These are phyloP conservation scores for Apis florea DNA, from an alignment of 1,140 invertebrate species.

Conservation along the genomic window DNA sequence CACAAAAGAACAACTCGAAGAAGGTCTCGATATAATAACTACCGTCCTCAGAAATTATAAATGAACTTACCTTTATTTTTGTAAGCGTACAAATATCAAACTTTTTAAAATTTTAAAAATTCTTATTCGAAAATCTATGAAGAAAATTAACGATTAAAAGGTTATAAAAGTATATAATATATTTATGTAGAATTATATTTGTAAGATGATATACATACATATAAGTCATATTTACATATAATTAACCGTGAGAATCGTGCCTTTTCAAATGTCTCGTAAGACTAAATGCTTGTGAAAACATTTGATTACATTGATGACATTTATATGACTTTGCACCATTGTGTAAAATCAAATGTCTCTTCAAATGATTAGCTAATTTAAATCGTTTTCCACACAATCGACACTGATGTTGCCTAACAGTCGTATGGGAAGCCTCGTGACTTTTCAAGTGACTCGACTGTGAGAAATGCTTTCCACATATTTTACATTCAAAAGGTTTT, in stretches of 20 bases:
- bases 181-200: constrained; percentile 16
- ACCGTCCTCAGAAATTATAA: constrained; percentile 49
- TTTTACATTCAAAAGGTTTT: constrained; percentile 80
- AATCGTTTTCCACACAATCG: constrained; percentile 78
- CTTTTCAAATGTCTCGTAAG: constrained; percentile 78
- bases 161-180: background rate
- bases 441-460: constrained; percentile 77
- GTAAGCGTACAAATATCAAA: background rate
- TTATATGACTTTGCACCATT: constrained; percentile 75
- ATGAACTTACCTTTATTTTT: background rate
- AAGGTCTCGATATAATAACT: constrained; percentile 82
- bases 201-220: background rate
- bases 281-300: constrained; percentile 78
- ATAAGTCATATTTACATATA: background rate
- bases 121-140: too few relatives aligned
- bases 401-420: constrained; percentile 75
- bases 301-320: constrained; percentile 77
- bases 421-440: constrained; percentile 76
- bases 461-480: constrained; percentile 77
- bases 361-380: constrained; percentile 76
- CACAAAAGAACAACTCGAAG: constrained; percentile 83
- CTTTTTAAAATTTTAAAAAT: background rate
- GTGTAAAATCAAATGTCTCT: constrained; percentile 75
- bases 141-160: background rate
- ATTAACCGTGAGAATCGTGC: constrained; percentile 67